Evolutionary conservation across 2,888 invertebrate genomes (phyloP).

Genomic region (Nemoura dubitans): DNA sequence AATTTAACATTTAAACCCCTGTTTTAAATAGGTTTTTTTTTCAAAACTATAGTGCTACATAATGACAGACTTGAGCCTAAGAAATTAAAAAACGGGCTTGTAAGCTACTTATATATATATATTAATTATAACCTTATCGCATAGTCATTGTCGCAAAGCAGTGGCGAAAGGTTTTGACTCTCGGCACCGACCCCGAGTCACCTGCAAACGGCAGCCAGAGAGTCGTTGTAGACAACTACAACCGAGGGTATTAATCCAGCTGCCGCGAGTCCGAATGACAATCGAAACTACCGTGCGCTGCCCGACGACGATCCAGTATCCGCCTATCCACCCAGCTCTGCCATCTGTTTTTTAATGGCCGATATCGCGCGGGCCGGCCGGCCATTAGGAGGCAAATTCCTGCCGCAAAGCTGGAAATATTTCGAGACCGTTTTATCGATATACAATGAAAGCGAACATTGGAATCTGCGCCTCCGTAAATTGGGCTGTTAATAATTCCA

Average conservation of each 20-base stretch:
- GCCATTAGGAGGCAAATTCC: background rate
- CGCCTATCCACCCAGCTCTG: background rate
- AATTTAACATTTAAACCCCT: no score
- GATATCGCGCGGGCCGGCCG: background rate
- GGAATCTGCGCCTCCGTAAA: constrained; percentile 36
- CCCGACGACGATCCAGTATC: background rate
- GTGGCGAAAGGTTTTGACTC: no score
- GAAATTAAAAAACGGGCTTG: no score
- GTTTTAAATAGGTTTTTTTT: no score
- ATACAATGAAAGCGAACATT: constrained; percentile 31
- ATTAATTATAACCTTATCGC: no score
- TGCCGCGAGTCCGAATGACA: background rate
- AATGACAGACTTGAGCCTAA: no score
- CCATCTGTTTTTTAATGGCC: constrained; percentile 1
- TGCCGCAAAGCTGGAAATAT: background rate
- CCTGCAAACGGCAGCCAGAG: background rate
- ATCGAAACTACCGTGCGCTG: background rate
- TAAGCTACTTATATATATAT: no score
- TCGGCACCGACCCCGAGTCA: background rate
- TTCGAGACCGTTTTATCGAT: constrained; percentile 23
- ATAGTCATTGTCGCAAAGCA: no score
- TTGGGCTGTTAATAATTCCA: constrained; percentile 35
- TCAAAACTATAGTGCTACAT: no score
- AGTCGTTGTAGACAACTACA: background rate
- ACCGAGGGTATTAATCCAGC: background rate